phyloP scores from a whole-genome alignment of 2,113 vertebrate species.

The Pterophyllum scalare region DNA sequence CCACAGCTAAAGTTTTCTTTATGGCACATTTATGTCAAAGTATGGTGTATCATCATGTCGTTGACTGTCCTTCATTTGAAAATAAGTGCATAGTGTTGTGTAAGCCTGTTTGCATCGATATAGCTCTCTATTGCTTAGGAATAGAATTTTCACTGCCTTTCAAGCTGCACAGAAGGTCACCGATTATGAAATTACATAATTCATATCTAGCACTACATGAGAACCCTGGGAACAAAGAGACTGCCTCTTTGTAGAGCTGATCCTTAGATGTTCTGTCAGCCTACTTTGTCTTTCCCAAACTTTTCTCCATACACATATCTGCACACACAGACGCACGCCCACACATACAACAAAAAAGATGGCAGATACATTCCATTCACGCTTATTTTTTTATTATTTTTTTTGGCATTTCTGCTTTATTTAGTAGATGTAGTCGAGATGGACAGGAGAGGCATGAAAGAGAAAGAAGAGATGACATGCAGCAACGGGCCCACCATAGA shows the following conservation, averaged over 20 bases:
- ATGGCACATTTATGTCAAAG: background rate
- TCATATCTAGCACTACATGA: conserved; percentile 72
- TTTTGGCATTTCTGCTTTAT: background rate
- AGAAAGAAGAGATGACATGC: background rate
- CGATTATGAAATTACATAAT: conserved; percentile 75
- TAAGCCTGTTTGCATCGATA: conserved; percentile 23
- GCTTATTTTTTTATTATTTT: background rate
- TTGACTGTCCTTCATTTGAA: background rate
- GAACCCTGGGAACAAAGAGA: conserved; percentile 73
- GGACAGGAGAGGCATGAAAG: background rate
- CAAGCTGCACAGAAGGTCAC: conserved; percentile 67
- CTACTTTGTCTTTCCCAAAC: conserved; percentile 65
- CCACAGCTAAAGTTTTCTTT: background rate
- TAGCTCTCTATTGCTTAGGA: conserved; percentile 39
- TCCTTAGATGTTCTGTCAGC: conserved; percentile 67
- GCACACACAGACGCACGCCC: conserved; percentile 1
- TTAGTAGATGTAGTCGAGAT: background rate
- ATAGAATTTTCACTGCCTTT: conserved; percentile 44
- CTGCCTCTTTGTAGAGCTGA: conserved; percentile 67
- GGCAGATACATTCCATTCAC: conserved; percentile 34
- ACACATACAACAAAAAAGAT: conserved; percentile 42
- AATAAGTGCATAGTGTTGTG: background rate
- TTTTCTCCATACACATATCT: conserved; percentile 33
- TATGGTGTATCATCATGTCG: conserved; percentile 7
- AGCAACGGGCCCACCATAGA: background rate